Evolutionary conservation across 2,797 vertebrate species (phyloP).

Genomic region (Orestias chungarensis): DNA sequence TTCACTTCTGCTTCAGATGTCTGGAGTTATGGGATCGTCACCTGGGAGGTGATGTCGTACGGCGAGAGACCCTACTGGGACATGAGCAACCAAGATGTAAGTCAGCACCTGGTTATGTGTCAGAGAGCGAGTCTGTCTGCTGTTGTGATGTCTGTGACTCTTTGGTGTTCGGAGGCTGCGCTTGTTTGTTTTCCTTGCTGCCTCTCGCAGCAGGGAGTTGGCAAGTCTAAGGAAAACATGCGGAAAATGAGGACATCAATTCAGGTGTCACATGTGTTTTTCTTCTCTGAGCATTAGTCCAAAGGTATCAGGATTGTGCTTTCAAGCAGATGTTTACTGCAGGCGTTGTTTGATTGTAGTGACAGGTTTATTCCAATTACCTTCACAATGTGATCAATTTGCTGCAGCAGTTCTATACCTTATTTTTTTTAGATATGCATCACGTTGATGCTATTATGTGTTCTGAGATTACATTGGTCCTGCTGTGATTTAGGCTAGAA

Average conservation of each 20-base stretch:
- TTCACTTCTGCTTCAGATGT: slow-evolving; percentile 95
- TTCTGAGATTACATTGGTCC: slow-evolving; percentile 14
- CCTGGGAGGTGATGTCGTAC: slow-evolving; percentile 98
- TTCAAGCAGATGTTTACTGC: slow-evolving; percentile 33
- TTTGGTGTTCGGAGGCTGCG: slow-evolving; percentile 6
- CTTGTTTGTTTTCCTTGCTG: slow-evolving; percentile 63
- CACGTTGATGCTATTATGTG: slow-evolving; percentile 17
- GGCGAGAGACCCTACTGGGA: slow-evolving; percentile 97
- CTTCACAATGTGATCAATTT: slow-evolving; percentile 35
- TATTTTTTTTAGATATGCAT: slow-evolving; percentile 4
- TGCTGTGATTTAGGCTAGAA: slow-evolving; percentile 1
- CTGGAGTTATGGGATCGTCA: slow-evolving; percentile 96
- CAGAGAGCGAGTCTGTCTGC: not conserved
- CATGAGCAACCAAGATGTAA: slow-evolving; percentile 97
- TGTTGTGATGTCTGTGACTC: slow-evolving; percentile 28
- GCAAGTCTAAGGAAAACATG: slow-evolving; percentile 54
- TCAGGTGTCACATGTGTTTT: slow-evolving; percentile 62
- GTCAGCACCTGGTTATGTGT: slow-evolving; percentile 32
- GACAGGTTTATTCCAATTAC: slow-evolving; percentile 62
- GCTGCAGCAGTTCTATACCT: slow-evolving; percentile 14
- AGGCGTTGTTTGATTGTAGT: slow-evolving; percentile 35
- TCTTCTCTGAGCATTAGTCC: slow-evolving; percentile 47
- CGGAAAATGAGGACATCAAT: slow-evolving; percentile 67
- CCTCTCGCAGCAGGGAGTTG: slow-evolving; percentile 55
- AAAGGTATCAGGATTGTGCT: slow-evolving; percentile 23